phyloP scores from a whole-genome alignment of 2,888 invertebrate genomes.

The Thecocarcelia acutangulata region DNA sequence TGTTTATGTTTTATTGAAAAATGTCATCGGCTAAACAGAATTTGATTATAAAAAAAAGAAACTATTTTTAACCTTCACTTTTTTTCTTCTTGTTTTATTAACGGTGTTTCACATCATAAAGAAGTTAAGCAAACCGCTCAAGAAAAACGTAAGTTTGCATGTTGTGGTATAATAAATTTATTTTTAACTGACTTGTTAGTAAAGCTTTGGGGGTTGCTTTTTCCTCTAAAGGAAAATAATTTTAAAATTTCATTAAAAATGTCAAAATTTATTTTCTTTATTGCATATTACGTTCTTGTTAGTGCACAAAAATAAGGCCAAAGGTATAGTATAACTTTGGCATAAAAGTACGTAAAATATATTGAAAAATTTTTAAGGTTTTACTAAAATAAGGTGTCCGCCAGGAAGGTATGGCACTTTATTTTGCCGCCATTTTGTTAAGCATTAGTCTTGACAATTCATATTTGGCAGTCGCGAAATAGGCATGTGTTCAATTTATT shows the following conservation, averaged over 20 bases:
- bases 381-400: too few species aligned
- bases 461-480: too few species aligned
- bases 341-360: too few species aligned
- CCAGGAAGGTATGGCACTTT: too few species aligned
- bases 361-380: too few species aligned
- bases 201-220: conserved; percentile 14
- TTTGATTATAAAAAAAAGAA: not conserved
- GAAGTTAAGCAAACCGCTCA: not conserved
- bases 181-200: conserved; percentile 41
- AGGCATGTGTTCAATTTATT: too few species aligned
- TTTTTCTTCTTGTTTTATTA: not conserved
- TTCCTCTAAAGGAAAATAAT: not conserved
- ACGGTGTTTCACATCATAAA: conserved; percentile 7
- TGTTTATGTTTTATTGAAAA: conserved; percentile 41
- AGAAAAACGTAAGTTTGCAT: conserved; percentile 76
- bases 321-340: too few species aligned
- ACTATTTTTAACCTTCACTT: conserved; percentile 36
- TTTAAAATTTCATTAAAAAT: conserved; percentile 27
- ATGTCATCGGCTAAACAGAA: conserved; percentile 41
- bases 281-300: not conserved
- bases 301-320: conserved; percentile 4
- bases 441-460: too few species aligned
- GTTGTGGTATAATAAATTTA: conserved; percentile 70
- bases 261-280: conserved; percentile 2
- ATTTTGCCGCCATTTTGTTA: too few species aligned